Conservation (phyloP, 2,113 vertebrate species). For the Pomatorhinus ruficollis region DNA sequence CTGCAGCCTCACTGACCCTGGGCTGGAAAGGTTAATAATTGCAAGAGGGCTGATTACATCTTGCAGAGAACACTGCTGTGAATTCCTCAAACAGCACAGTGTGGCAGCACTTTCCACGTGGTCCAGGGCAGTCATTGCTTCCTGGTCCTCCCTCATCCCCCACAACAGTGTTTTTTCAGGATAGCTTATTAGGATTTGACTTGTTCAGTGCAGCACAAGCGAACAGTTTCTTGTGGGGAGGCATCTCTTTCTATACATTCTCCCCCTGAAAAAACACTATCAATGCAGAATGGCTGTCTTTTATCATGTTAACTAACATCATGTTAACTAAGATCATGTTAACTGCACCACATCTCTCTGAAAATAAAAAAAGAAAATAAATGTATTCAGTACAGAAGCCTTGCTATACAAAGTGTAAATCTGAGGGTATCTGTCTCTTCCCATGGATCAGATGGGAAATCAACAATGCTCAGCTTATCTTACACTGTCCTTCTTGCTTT, state of each 20-base stretch:
- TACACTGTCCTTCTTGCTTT: background rate
- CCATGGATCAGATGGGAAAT: background rate
- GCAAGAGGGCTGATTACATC: background rate
- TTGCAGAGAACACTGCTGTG: background rate
- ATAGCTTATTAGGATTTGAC: background rate
- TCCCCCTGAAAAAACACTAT: background rate
- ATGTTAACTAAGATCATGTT: background rate
- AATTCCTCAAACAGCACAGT: rapidly evolving
- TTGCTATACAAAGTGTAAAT: background rate
- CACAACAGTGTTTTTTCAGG: rapidly evolving
- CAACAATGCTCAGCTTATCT: background rate
- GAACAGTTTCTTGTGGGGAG: background rate
- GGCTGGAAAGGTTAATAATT: background rate
- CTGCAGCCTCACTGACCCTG: background rate
- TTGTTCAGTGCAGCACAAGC: background rate
- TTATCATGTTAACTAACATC: background rate
- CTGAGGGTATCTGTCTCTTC: background rate
- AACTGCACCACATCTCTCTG: background rate
- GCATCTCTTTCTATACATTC: background rate
- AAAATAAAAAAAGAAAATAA: background rate
- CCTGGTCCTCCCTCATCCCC: background rate
- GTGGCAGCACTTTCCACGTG: background rate
- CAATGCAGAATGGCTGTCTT: background rate
- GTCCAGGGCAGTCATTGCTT: background rate
- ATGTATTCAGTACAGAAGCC: background rate